Evolutionary conservation across 2,797 vertebrate genomes (phyloP), one percentile per base, ranked within the genome.

Genomic region (Enteromius trimaculatus): DNA sequence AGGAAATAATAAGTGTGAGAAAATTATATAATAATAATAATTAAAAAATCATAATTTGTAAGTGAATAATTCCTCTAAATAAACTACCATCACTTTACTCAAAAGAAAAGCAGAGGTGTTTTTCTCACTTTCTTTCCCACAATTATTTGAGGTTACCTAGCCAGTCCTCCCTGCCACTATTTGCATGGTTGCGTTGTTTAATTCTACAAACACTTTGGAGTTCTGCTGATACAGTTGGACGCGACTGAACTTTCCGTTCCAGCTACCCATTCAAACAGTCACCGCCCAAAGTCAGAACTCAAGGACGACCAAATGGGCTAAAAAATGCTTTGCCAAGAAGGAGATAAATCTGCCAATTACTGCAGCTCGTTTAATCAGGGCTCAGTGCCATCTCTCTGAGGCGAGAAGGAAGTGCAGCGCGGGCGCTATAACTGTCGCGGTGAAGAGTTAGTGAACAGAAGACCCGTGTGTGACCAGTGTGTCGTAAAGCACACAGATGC

Each of bases 401-500:
- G 93, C 92, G 91, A 94, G 92, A 93, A 94, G 95, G 84, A 92
- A 91, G 91, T 89, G 82, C 88, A 92, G 94, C 66, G 65, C 62
- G 85, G 79, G 82, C 88, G 86, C 86, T 95, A 95, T 96, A 96
- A 96, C 95, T 95, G 95, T 96, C 96, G 94, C 47, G 92, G 92
- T 92, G 95, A 96, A 96, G 95, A 96, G 95, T 97, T 96, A 96
- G 95, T 95, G 96, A 94, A 95, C 91, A 88, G 87, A 29, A 77
- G 92, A 92, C 89, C 92, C 89, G 95, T 86, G 88, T 90, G 92
- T 94, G 95, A 91, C 90, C 93, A 72, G 90, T 84, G 95, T 95
- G 95, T 97, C 96, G 95, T 98, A 97, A 99, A 98, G 96, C 96
- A 97, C 96, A 97, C 96, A 98, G 97, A 98, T 97, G 97, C 96